A percentile compares a stretch with the other conserved stretches of the same genome.
These are phyloP conservation scores for Leptocoma aspasia DNA, from an alignment of 2,113 vertebrate species.

Conservation along the genomic window DNA sequence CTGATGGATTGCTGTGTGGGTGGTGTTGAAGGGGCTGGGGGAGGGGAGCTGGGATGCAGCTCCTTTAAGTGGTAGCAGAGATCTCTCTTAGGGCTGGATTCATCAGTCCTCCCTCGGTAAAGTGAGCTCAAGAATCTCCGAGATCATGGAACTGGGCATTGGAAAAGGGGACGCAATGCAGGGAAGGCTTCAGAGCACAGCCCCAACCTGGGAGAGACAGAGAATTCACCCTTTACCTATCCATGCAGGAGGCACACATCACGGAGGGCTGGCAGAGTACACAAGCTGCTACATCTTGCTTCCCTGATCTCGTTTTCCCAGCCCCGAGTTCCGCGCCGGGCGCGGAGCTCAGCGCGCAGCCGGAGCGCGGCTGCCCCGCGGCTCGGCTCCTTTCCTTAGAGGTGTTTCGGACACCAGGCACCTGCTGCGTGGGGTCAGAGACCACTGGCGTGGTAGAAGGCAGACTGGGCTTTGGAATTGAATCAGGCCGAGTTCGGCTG, in stretches of 20 bases:
- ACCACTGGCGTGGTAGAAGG: rapidly evolving
- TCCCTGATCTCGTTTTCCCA: not conserved
- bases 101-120: not conserved
- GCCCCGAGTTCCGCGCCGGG: not conserved
- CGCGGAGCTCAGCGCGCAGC: not conserved
- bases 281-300: not conserved
- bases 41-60: not conserved
- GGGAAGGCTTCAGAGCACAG: not conserved
- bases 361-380: not conserved
- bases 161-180: not conserved
- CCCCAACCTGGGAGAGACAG: not conserved
- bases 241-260: not conserved
- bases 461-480: not conserved
- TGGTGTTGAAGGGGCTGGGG: slow-evolving; percentile 36
- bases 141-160: not conserved
- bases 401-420: not conserved
- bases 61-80: slow-evolving; percentile 32
- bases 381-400: not conserved
- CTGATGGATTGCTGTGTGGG: slow-evolving; percentile 57
- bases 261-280: not conserved
- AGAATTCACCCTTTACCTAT: not conserved
- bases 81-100: not conserved
- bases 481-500: not conserved
- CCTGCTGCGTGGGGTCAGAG: not conserved
- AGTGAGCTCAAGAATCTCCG: not conserved